Evolutionary conservation across 2,888 invertebrate genomes (phyloP).

Genomic region (Fissipunctia ypsillon): DNA sequence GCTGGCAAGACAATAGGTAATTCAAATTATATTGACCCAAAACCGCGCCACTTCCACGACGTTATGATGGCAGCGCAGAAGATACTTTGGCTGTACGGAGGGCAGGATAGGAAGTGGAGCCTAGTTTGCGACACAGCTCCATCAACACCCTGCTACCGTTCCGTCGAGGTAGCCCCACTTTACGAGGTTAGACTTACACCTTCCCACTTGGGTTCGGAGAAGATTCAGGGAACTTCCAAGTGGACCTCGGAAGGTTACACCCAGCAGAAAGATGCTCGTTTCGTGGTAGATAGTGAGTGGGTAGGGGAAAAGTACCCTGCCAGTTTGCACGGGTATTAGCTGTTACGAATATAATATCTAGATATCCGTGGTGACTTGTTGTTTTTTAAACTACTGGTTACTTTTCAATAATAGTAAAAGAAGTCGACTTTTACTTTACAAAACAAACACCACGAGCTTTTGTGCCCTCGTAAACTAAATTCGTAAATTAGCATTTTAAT

Average conservation of each 20-base stretch:
- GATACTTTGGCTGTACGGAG: not conserved
- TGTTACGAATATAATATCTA: not conserved
- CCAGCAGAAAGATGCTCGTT: not conserved
- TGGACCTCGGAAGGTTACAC: too few species aligned
- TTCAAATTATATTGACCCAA: not conserved
- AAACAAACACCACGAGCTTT: not conserved
- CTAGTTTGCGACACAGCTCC: not conserved
- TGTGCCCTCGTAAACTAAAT: not conserved
- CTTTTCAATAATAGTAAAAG: not conserved
- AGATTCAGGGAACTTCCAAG: not conserved
- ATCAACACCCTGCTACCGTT: not conserved
- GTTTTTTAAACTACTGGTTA: not conserved
- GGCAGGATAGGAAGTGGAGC: not conserved
- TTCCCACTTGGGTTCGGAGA: too few species aligned
- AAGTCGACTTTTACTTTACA: not conserved
- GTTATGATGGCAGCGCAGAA: not conserved
- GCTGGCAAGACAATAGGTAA: too few species aligned
- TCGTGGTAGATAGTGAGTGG: not conserved
- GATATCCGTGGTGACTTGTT: not conserved
- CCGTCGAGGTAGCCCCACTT: not conserved
- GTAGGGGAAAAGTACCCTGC: not conserved
- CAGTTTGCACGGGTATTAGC: not conserved
- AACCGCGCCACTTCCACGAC: not conserved
- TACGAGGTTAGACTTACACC: not conserved
- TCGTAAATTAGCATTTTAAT: slow-evolving; percentile 18